Base-by-base conservation (phyloP, 2,888 invertebrate species). In the Lithosia quadra region DNA sequence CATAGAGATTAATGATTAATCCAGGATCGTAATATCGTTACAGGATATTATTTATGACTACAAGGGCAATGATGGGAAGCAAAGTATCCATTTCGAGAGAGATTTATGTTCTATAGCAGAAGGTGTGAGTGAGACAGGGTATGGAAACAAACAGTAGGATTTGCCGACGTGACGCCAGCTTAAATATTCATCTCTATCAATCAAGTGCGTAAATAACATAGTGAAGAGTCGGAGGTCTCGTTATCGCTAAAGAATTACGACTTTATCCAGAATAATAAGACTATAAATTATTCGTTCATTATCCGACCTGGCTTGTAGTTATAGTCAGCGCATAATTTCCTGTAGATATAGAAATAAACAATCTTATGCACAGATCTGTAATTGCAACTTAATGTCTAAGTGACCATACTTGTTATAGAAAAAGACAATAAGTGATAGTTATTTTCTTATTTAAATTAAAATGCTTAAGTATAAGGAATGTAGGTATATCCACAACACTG, bases 151-250 rank as follows among this genome's bases (percentile, higher is more conserved):
- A 86, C 83, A 85, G 83, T 76, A 71, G 80, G 84, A 87, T 89
- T 87, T 89, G 87, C 87, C 83, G 87, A 85, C 85, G 84, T 74
- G 84, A 74, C 81, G 84, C 78, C 82, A 75, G 82, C 79, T 84
- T 86, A 86, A 89, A 90, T 91, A 92, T 91, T 91, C 88, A 90
- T 91, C 88, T 86, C 84, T 88, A 91, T 92, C 91, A 91, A 92
- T 91, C 92, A 91, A 87, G 83, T 79, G 84, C 84, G 86, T 89
- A 90, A 91, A 90, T 88, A 89, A 85, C 87, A 82, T 79, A 76
- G 83, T 84, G 82, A 87, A 87, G 87, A 87, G 88, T 84, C 86
- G 85, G 84, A 85, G 80, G 78, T 80, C 84, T 85, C 85, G 86
- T 85, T 87, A 87, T 88, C 86, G 75, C 85, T 78, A 81, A 87